Conservation (phyloP, 1,140 invertebrate genomes). For the Chelonus insularis region DNA sequence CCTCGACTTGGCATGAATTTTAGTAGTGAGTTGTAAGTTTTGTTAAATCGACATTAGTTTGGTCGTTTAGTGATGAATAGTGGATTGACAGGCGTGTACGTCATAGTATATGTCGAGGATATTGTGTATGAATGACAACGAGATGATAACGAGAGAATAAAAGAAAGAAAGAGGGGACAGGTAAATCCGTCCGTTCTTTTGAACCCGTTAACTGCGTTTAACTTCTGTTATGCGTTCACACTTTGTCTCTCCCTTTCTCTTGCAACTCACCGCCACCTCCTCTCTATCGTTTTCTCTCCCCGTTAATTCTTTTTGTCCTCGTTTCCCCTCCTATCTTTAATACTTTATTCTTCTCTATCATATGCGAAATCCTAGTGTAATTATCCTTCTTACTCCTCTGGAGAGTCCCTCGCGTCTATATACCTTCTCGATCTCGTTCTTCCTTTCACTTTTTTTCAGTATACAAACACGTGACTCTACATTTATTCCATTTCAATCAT, state of each 20-base stretch:
- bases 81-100: neutral
- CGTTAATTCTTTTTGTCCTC: conserved; percentile 15
- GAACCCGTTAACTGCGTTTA: conserved; percentile 29
- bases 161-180: neutral
- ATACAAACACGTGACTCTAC: neutral
- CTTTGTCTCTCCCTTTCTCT: conserved; percentile 30
- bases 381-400: neutral
- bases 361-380: neutral
- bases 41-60: neutral
- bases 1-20: neutral
- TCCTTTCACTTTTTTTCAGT: conserved; percentile 29
- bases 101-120: neutral
- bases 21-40: neutral
- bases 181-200: conserved; percentile 14
- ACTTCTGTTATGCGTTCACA: conserved; percentile 26
- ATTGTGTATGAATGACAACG: neutral
- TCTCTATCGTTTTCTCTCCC: conserved; percentile 13
- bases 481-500: neutral
- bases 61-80: too few relatives aligned
- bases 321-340: neutral
- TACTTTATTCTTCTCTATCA: neutral
- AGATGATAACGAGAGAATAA: neutral
- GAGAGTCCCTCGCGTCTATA: neutral
- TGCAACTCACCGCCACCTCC: conserved; percentile 5
- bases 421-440: conserved; percentile 9